Conservation (phyloP, 2,888 invertebrate genomes). For the Carabus problematicus region DNA sequence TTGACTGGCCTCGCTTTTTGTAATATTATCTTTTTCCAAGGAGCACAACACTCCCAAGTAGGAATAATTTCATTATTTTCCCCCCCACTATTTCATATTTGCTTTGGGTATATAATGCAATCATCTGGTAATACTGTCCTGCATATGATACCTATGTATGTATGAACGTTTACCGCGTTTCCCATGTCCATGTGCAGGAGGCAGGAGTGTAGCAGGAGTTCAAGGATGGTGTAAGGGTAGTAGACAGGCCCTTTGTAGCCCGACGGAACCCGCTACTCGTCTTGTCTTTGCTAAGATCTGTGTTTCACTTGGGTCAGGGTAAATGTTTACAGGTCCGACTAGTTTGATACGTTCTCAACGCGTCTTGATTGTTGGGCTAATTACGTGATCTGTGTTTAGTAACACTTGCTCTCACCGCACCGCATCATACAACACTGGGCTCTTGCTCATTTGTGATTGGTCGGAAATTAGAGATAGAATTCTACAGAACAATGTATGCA, state of each 20-base stretch:
- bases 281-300: background rate
- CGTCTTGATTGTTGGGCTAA: slow-evolving; percentile 12
- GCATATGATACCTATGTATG: background rate
- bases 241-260: background rate
- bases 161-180: background rate
- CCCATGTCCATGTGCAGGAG: background rate
- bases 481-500: no score
- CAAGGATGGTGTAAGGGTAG: background rate
- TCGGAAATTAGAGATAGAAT: no score
- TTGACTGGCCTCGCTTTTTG: no score
- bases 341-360: no score
- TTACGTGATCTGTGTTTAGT: slow-evolving; percentile 14
- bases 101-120: no score
- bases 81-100: no score
- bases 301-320: background rate
- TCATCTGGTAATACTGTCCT: no score
- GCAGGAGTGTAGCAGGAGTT: background rate
- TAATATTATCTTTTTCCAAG: no score
- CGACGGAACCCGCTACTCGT: background rate
- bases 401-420: slow-evolving; percentile 4
- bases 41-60: no score
- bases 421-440: no score
- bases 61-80: no score
- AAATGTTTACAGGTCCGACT: slow-evolving; percentile 32
- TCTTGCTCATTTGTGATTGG: no score